Conservation (phyloP, 2,888 invertebrate genomes). For the Gordius sp. region DNA sequence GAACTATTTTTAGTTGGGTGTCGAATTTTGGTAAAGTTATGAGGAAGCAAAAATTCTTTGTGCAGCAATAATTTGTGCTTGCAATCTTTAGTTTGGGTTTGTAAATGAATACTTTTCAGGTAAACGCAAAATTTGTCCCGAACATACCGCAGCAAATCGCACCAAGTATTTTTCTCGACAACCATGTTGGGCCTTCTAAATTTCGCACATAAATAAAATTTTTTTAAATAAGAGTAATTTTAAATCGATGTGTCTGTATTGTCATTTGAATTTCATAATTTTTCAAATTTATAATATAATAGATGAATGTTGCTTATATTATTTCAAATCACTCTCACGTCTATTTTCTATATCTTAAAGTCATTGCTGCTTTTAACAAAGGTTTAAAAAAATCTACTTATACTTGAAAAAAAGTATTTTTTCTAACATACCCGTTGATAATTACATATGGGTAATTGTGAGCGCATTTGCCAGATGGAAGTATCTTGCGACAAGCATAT, state of each 20-base stretch:
- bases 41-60: background rate
- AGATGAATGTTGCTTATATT: no score
- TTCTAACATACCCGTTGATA: slow-evolving; percentile 6
- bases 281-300: no score
- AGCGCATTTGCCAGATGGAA: background rate
- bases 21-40: background rate
- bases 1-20: background rate
- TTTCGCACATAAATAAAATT: no score
- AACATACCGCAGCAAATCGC: background rate
- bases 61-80: background rate
- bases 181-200: background rate
- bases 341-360: no score
- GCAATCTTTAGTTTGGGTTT: background rate
- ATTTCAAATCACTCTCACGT: no score
- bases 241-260: no score
- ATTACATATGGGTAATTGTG: background rate
- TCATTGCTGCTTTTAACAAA: no score
- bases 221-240: no score
- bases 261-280: no score
- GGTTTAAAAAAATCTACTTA: no score
- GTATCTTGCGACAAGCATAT: background rate
- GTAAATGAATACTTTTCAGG: background rate
- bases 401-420: no score
- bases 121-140: background rate
- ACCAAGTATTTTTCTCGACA: background rate